Percentiles rank a stretch among this genome's conserved stretches.
Conservation (phyloP, 2,888 invertebrate species). For the Leptopilina drosophilae region DNA sequence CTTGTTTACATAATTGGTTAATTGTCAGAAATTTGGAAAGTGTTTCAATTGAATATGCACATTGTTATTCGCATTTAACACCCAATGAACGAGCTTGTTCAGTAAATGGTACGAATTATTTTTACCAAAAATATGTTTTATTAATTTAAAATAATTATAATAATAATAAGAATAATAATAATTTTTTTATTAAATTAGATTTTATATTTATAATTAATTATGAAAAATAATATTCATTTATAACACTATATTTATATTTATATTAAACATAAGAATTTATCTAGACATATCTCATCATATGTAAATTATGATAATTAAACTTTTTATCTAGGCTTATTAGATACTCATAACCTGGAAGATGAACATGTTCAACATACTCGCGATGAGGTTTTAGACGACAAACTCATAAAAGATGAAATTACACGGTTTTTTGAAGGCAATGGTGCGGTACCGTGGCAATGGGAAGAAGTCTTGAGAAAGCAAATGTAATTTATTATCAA, state of each 20-base stretch:
- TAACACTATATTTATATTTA: no score
- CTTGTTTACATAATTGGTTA: constrained; percentile 52
- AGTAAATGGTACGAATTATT: neutral
- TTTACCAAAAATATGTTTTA: neutral
- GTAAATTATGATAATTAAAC: no score
- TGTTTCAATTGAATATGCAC: neutral
- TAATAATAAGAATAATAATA: no score
- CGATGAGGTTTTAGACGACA: neutral
- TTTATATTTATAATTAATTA: no score
- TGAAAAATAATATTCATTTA: no score
- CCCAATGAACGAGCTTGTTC: neutral
- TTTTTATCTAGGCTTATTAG: neutral
- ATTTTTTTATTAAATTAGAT: no score
- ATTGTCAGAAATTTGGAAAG: neutral
- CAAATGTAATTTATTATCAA: neutral
- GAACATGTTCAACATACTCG: neutral
- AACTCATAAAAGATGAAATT: neutral
- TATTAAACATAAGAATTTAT: no score
- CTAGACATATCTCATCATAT: no score
- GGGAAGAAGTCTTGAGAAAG: constrained; percentile 5
- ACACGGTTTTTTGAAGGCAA: constrained; percentile 1
- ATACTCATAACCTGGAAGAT: neutral
- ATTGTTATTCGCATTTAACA: constrained; percentile 11
- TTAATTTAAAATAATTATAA: no score
- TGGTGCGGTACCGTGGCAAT: constrained; percentile 7